Evolutionary conservation across 2,888 invertebrate genomes (phyloP).

Genomic region (Pollenia griseotomentosa): DNA sequence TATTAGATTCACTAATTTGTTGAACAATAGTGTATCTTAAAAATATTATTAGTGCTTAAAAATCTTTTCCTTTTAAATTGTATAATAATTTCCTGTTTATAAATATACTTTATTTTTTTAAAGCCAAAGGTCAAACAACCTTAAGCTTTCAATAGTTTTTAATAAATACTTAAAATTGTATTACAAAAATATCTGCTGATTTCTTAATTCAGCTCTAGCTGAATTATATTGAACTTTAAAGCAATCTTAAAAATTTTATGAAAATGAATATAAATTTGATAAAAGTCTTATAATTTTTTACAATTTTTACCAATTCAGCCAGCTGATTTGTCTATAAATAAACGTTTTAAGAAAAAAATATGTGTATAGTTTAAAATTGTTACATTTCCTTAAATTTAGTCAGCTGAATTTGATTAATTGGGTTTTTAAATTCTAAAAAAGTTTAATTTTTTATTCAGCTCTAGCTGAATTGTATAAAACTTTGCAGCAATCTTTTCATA

Average conservation of each 20-base stretch:
- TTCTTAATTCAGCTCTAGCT: constrained; percentile 18
- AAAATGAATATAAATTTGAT: neutral
- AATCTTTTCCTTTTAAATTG: constrained; percentile 37
- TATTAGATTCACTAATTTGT: constrained; percentile 39
- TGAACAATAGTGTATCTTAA: constrained; percentile 21
- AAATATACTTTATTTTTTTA: neutral
- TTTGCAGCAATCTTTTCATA: too few relatives aligned
- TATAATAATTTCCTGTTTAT: constrained; percentile 56
- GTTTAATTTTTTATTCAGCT: neutral
- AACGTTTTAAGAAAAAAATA: neutral
- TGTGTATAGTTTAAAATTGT: neutral
- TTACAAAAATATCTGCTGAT: neutral
- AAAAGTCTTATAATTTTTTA: too few relatives aligned
- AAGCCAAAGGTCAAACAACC: neutral
- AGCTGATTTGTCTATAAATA: neutral
- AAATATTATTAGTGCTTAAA: neutral
- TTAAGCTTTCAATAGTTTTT: constrained; percentile 27
- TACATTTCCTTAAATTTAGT: neutral
- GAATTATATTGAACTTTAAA: neutral
- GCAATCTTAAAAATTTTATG: neutral
- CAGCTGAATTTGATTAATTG: neutral
- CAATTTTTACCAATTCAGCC: neutral
- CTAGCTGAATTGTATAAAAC: too few relatives aligned
- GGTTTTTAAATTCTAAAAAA: too few relatives aligned
- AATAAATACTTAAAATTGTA: constrained; percentile 32